Conservation (phyloP, 2,888 invertebrate genomes). For the Diadegma fenestrale region DNA sequence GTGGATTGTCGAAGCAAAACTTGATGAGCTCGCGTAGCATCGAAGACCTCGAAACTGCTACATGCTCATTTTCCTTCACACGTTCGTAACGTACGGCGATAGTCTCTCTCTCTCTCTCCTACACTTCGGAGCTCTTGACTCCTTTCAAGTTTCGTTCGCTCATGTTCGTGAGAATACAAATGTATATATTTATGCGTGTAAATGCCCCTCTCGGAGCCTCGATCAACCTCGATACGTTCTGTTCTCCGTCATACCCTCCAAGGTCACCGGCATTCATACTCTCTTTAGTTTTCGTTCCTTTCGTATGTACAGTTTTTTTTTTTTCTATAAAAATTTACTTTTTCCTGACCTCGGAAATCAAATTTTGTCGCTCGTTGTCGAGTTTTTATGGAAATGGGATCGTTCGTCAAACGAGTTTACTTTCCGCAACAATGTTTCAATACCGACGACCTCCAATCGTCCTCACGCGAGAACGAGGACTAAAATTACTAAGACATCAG, state of each 20-base stretch:
- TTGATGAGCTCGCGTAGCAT: constrained; percentile 13
- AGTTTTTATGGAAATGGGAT: too few species aligned
- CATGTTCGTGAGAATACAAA: not conserved
- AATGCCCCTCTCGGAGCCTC: not conserved
- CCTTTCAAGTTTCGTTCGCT: not conserved
- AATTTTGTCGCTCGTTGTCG: not conserved
- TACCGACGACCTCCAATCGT: too few species aligned
- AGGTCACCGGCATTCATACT: not conserved
- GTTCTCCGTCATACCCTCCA: not conserved
- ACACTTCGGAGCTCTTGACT: not conserved
- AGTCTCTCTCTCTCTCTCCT: not conserved
- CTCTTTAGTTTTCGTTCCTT: not conserved
- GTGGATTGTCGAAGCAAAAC: constrained; percentile 15
- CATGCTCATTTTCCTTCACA: constrained; percentile 2
- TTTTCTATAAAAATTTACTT: not conserved
- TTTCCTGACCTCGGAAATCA: not conserved
- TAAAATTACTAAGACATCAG: too few species aligned
- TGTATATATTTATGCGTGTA: not conserved
- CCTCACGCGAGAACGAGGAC: too few species aligned
- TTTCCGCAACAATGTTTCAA: too few species aligned
- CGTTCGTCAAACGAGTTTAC: too few species aligned
- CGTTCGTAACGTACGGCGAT: constrained; percentile 14
- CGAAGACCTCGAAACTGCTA: constrained; percentile 9
- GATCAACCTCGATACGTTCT: not conserved
- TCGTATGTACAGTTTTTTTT: not conserved